Base-by-base conservation (phyloP, 92 coral and sea anemone species). In the Parazoanthus atlanticus region DNA sequence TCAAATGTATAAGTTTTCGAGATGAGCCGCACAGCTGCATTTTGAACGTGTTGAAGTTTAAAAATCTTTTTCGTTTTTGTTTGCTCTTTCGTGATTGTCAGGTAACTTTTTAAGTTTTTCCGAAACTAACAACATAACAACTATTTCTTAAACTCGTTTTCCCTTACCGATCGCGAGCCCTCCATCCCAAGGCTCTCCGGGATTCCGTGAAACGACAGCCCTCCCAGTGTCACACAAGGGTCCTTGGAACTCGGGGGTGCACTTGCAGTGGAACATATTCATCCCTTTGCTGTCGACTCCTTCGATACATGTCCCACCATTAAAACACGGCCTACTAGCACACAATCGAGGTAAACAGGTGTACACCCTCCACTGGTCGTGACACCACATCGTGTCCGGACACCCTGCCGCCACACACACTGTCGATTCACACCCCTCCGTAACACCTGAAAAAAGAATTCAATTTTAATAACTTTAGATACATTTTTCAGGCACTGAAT, bases 251-350 rank as follows among this genome's bases (percentile, higher is more conserved):
- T 79, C 93, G 0, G 79, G 82, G 16, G 95, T 84, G 49, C 99
- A 96, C 74, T 43, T 49, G 73, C 99, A 96, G 36, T 56, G 85
- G 81, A 93, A 96, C 91, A 85, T 95, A 70, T 93, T 85, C 31
- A 36, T 64, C 17, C 94, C 98, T 7, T 58, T 82, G 71, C 87
- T 64, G 85, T 92, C 95, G 5, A 93, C 96, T 3, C 94, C 92
- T 66, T 96, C 99, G 58, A 85, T 26, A 88, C 99, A 96, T 3
- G 92, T 88, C 47, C 96, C 99, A 5, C 98, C 97, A 84, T 96
- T 96, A 80, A 81, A 32, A 88, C 99, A 96, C 2, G 96, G 98
- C 36, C 66, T 82, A 49, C 84, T 85, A 49, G 78, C 78, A 88
- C 99, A 96, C 73, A 92, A 91, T 74, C 94, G 96, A 16, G 93